Percentiles rank a stretch among this genome's conserved stretches.
phyloP scores from a whole-genome alignment of 2,113 vertebrate genomes.

The Caracal caracal region DNA sequence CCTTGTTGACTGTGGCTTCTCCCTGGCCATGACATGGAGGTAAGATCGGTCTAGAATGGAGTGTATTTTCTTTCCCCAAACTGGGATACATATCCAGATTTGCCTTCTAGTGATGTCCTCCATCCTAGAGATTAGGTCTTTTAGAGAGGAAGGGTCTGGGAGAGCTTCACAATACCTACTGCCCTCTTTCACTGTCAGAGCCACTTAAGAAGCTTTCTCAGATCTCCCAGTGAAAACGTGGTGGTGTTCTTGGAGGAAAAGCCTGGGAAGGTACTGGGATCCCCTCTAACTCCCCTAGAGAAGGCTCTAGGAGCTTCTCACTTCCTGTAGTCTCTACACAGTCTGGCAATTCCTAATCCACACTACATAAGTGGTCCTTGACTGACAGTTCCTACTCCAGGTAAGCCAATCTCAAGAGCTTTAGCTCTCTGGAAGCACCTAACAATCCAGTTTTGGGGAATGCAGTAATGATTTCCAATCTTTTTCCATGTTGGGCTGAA shows the following conservation, averaged over 20 bases:
- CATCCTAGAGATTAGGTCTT: background rate
- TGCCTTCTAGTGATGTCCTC: background rate
- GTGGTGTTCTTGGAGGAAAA: background rate
- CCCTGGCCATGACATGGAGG: background rate
- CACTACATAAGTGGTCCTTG: background rate
- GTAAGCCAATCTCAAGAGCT: background rate
- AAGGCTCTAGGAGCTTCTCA: background rate
- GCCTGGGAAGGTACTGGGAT: background rate
- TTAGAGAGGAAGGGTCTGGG: background rate
- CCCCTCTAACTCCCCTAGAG: background rate
- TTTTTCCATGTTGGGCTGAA: background rate
- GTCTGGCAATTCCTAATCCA: background rate
- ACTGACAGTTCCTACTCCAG: background rate
- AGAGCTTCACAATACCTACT: background rate
- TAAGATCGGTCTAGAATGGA: background rate
- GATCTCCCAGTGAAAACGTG: background rate
- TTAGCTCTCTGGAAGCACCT: background rate
- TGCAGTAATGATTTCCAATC: background rate
- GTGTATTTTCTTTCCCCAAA: background rate
- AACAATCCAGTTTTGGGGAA: background rate
- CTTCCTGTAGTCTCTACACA: fast-evolving
- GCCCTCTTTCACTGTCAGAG: background rate
- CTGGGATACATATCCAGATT: background rate
- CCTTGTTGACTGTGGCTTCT: background rate
- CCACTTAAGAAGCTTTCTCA: background rate